Base-by-base conservation (phyloP, 2,888 invertebrate genomes). In the Caenorhabditis sp. region DNA sequence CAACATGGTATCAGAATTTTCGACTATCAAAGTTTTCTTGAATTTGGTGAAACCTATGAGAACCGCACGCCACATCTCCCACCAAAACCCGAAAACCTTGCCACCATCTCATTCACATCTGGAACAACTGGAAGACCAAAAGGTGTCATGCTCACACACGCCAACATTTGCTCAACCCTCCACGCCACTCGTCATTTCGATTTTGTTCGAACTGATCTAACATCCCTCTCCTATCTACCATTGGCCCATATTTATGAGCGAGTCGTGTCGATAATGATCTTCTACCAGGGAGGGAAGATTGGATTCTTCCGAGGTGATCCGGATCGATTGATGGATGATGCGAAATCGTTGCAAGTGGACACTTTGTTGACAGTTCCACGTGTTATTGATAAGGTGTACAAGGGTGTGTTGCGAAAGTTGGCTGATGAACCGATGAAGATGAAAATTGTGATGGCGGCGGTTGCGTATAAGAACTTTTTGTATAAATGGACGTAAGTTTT, bases 71-170 rank as follows among this genome's bases (percentile, higher is more conserved):
- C 64, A 26, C 74, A 74, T 56, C 43, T 67, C n/a, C 57, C 60
- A 20, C 74, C 74, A 14, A 74, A 58, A 52, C 67, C 70, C 17
- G 70, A 70, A 26, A 67, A 66, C 1, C 23, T 74, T 12, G 74
- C 74, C 12, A 67, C 74, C 3, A 74, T 74, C 43, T 70, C 69
- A 26, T 74, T 70, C 53, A 74, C 74, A n/a, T 70, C 69, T 36
- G 74, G 74, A 59, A 74, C 74, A 21, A 74, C 74, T 49, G 74
- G 70, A 60, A 63, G 64, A 43, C 74, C 74, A 17, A 74, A 74
- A 43, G 74, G 74, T 7, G 74, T 70, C 10, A 63, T 74, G 57
- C 38, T 74, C 25, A 66, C 74, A 23, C 74, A 74, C 38, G 7
- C n/a, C 26, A 74, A 74, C 36, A 12, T 74, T 43, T 58, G 60